A percentile compares a stretch with the other conserved stretches of the same genome.
Evolutionary conservation across 2,888 invertebrate species (phyloP).

Genomic region (Nomada ferruginata): DNA sequence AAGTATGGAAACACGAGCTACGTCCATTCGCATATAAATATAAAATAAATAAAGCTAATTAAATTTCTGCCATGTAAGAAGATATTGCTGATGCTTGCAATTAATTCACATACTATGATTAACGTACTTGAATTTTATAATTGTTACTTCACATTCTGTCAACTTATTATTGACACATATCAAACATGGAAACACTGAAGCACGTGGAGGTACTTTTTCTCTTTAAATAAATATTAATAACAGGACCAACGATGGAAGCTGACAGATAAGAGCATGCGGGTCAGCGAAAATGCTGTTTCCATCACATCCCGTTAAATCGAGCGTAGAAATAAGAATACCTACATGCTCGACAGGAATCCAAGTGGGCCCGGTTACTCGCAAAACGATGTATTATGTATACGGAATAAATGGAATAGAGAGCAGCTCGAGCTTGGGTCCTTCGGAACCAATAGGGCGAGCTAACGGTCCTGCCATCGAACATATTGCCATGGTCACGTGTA

Average conservation of each 20-base stretch:
- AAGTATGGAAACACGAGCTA: too few species aligned
- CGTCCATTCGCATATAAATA: too few species aligned
- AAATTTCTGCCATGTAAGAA: too few species aligned
- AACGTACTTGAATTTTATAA: too few species aligned
- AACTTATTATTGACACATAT: background rate
- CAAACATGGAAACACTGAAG: constrained; percentile 4
- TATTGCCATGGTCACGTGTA: constrained; percentile 72
- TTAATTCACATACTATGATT: too few species aligned
- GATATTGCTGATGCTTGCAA: too few species aligned
- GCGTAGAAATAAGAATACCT: constrained; percentile 80
- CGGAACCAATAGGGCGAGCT: constrained; percentile 80
- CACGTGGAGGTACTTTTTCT: constrained; percentile 49
- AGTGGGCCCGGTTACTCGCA: constrained; percentile 67
- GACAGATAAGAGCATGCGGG: constrained; percentile 34
- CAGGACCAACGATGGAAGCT: constrained; percentile 10
- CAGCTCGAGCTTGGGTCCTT: constrained; percentile 77
- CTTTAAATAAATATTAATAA: constrained; percentile 70
- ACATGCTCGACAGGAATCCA: constrained; percentile 70
- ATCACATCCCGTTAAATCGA: constrained; percentile 74
- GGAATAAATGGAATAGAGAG: constrained; percentile 79
- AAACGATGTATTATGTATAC: constrained; percentile 81
- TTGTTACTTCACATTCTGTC: background rate
- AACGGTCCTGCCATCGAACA: constrained; percentile 74
- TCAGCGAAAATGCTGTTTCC: constrained; percentile 53
- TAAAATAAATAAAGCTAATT: too few species aligned